Evolutionary conservation across 2,113 vertebrate genomes (phyloP).

Genomic region (Toxostoma redivivum): DNA sequence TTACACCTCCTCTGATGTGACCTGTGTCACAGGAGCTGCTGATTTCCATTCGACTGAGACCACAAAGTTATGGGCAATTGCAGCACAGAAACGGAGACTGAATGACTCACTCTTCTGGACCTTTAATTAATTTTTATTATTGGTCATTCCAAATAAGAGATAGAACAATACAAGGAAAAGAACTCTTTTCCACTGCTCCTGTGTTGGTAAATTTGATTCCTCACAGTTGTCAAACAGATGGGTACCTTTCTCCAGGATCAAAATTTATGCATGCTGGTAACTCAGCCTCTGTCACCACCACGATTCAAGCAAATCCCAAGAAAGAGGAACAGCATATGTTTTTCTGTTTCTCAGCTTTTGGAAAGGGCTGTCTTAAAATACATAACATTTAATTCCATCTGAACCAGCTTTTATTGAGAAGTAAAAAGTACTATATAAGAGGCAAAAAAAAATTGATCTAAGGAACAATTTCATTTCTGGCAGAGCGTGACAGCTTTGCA

Average conservation of each 20-base stretch:
- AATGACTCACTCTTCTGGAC: not conserved
- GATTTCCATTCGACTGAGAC: not conserved
- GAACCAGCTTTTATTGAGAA: constrained; percentile 8
- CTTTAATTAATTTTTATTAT: not conserved
- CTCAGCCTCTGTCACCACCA: not conserved
- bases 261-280: not conserved
- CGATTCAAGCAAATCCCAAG: not conserved
- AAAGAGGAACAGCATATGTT: not conserved
- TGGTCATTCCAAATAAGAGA: not conserved
- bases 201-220: not conserved
- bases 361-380: not conserved
- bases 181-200: not conserved
- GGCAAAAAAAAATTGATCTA: not conserved
- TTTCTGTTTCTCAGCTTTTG: constrained; percentile 14
- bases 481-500: not conserved
- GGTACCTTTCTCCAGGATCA: not conserved
- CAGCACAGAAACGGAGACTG: not conserved
- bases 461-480: not conserved
- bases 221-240: not conserved
- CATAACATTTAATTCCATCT: not conserved
- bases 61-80: not conserved
- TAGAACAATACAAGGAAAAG: not conserved
- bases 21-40: not conserved
- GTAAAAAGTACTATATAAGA: constrained; percentile 20
- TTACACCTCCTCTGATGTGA: not conserved